These are phyloP conservation scores for Habroteleia sp. DNA, from an alignment of 2,888 invertebrate genomes.

Conservation along the genomic window DNA sequence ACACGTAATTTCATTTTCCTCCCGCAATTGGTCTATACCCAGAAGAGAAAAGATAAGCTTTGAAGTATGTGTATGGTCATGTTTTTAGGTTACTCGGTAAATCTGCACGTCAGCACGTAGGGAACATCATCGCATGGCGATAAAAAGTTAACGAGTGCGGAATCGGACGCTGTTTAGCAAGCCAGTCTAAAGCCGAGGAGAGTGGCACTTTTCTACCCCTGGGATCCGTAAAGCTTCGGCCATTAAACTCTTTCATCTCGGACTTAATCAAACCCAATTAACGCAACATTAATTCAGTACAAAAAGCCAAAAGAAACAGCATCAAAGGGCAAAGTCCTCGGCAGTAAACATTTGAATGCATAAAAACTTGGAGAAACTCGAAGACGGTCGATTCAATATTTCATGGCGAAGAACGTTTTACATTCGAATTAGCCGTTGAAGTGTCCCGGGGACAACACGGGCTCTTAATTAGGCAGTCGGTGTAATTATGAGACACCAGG, in stretches of 20 bases:
- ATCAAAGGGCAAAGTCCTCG: conserved; percentile 28
- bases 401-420: conserved; percentile 45
- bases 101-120: conserved; percentile 11
- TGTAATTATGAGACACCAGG: conserved; percentile 48
- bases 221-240: background rate
- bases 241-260: conserved; percentile 16
- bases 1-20: too few species aligned
- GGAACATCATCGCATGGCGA: conserved; percentile 18
- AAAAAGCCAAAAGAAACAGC: conserved; percentile 23
- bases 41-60: too few species aligned
- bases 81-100: conserved; percentile 62
- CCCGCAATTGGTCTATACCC: too few species aligned
- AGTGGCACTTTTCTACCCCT: background rate
- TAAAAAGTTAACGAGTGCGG: conserved; percentile 37
- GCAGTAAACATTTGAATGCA: conserved; percentile 54
- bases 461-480: conserved; percentile 55
- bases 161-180: conserved; percentile 15
- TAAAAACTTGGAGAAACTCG: conserved; percentile 49
- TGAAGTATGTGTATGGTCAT: too few species aligned
- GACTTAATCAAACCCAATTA: conserved; percentile 50
- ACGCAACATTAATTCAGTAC: conserved; percentile 37
- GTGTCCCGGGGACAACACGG: conserved; percentile 50
- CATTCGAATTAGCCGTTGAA: conserved; percentile 49
- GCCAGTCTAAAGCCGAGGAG: too few species aligned
- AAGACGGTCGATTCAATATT: conserved; percentile 58